Conservation (phyloP, 2,113 vertebrate genomes). For the Periophthalmus modestus region DNA sequence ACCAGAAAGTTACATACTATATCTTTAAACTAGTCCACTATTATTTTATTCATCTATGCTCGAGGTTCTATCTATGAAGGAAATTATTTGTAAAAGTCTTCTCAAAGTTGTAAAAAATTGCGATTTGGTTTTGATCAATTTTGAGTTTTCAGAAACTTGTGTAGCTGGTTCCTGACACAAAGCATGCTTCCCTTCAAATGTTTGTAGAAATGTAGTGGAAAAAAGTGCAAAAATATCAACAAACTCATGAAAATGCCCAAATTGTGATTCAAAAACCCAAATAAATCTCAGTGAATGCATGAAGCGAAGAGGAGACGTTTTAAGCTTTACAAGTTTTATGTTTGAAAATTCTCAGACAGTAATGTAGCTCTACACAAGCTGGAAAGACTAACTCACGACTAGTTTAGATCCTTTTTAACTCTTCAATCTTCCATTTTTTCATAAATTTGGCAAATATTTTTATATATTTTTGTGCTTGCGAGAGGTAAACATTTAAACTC, state of each 20-base stretch:
- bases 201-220: conserved; percentile 38
- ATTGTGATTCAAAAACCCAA: conserved; percentile 23
- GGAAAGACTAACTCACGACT: not conserved
- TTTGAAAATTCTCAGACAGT: conserved; percentile 10
- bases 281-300: conserved; percentile 42
- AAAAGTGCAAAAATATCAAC: conserved; percentile 3
- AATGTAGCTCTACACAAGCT: not conserved
- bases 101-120: not conserved
- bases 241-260: conserved; percentile 5
- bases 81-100: not conserved
- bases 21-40: not conserved
- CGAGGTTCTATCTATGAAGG: not conserved
- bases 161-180: conserved; percentile 65
- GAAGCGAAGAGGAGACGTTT: conserved; percentile 20
- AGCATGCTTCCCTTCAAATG: conserved; percentile 58
- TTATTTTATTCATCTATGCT: not conserved
- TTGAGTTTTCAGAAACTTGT: conserved; percentile 53
- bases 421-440: not conserved
- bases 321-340: conserved; percentile 2
- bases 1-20: not conserved
- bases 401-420: not conserved
- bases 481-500: too few relatives aligned
- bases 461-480: too few relatives aligned
- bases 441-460: too few relatives aligned
- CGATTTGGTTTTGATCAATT: conserved; percentile 3